phyloP scores from a whole-genome alignment of 2,113 vertebrate genomes.

The Sander lucioperca region DNA sequence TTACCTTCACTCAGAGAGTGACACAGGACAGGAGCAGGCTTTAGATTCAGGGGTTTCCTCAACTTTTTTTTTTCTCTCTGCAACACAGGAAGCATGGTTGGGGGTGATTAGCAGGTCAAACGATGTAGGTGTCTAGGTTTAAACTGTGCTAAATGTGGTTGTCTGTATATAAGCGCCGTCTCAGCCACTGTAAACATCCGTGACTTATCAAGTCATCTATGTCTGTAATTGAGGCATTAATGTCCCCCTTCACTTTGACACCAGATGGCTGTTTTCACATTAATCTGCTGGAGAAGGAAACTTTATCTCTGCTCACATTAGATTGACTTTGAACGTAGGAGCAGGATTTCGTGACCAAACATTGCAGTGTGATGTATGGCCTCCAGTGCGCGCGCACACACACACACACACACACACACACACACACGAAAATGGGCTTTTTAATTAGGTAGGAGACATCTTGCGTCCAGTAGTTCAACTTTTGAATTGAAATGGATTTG shows the following conservation, averaged over 20 bases:
- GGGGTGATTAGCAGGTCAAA: constrained; percentile 18
- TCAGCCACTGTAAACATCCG: not conserved
- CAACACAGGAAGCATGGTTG: not conserved
- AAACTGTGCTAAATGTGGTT: not conserved
- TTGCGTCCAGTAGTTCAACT: not conserved
- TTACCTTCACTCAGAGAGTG: not conserved
- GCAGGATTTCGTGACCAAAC: not conserved
- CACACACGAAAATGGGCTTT: not conserved
- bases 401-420: no score
- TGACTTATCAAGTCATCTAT: not conserved
- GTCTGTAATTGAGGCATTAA: not conserved
- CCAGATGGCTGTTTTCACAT: not conserved
- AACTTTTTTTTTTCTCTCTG: constrained; percentile 25
- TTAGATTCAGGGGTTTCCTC: not conserved
- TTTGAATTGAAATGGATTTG: not conserved
- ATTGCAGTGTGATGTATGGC: not conserved
- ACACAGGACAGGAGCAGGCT: not conserved
- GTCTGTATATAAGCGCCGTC: not conserved
- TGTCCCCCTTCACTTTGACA: not conserved
- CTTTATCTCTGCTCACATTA: not conserved
- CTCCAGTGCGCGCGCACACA: not conserved
- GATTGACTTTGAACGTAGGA: not conserved
- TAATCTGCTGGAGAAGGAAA: not conserved
- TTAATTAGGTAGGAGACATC: no score
- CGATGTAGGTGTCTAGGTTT: not conserved